phyloP scores from a whole-genome alignment of 92 coral and sea anemone species.

The Parazoanthus swiftii region DNA sequence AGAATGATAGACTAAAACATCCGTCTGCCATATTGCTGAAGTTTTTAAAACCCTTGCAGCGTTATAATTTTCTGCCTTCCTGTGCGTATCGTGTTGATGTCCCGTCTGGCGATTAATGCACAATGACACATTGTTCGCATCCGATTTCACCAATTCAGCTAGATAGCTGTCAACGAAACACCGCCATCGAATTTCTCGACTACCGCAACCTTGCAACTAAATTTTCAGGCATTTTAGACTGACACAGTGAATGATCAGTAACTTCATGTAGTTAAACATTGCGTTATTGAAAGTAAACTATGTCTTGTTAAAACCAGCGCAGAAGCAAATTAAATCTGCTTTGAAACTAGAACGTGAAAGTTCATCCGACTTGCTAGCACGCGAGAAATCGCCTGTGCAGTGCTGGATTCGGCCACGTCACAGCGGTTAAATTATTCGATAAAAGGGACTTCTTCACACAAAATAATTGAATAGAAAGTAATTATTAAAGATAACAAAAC shows the following conservation, averaged over 20 bases:
- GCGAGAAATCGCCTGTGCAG: neutral
- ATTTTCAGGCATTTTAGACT: neutral
- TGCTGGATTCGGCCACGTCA: slow-evolving; percentile 38
- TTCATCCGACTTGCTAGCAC: neutral
- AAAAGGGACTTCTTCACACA: neutral
- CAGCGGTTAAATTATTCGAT: neutral
- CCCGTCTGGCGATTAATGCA: slow-evolving; percentile 3
- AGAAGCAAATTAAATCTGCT: neutral
- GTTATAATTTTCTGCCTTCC: neutral
- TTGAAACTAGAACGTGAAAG: slow-evolving; percentile 28
- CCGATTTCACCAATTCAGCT: neutral
- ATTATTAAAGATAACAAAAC: no score
- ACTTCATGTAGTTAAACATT: neutral
- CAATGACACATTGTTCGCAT: slow-evolving; percentile 37
- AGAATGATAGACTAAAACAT: no score
- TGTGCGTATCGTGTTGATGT: neutral
- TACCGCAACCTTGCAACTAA: neutral
- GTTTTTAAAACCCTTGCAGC: neutral
- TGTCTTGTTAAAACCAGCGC: neutral
- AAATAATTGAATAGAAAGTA: neutral
- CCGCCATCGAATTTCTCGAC: neutral
- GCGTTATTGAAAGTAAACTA: neutral
- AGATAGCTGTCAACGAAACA: slow-evolving; percentile 1
- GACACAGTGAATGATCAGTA: neutral
- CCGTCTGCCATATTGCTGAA: no score